Evolutionary conservation across 2,797 vertebrate species (phyloP), one percentile per base, ranked within the genome.

Genomic region (Danionella dracula): DNA sequence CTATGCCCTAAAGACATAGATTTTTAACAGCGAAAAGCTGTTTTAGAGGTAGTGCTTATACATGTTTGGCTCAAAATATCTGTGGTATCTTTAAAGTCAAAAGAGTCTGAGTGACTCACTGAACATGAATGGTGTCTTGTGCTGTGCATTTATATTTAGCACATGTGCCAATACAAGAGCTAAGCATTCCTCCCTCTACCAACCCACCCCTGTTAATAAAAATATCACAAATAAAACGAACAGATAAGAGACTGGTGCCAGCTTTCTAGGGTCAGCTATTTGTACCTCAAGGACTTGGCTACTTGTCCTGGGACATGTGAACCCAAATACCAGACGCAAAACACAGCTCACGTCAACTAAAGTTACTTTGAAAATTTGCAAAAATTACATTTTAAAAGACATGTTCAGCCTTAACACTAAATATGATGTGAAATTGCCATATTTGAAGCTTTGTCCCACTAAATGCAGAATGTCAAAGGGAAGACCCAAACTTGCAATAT

Each of bases 151-250:
- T 55, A 42, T 35, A 64, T 65, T 37, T 45, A 55, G 68, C 23
- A 42, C 0, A 0, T n/a, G 31, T 65, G 54, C 45, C 32, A 59
- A 38, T 10, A 8, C 8, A 44, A 8, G 21, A 65, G 61, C 2
- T 12, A 11, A 70, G 51, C 3, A 20, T 34, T 65, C 16, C 20
- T 13, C 46, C 60, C 13, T 38, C 38, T 21, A 9, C 56, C 54
- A 29, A 65, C 62, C 70, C 5, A 29, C 59, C 49, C 10, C 44
- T 61, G 78, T 19, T 42, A 73, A 73, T 82, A 79, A 78, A 84
- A 82, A 85, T 81, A 83, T 68, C 77, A 35, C 17, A 20, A 38
- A 71, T 61, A 53, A 76, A 78, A 76, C 71, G 42, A 74, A 77
- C 40, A 68, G 56, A 23, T n/a, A 51, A 40, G 66, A 73, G 67